Base-by-base conservation (phyloP, 1,140 invertebrate genomes). In the Polypedilum vanderplanki region DNA sequence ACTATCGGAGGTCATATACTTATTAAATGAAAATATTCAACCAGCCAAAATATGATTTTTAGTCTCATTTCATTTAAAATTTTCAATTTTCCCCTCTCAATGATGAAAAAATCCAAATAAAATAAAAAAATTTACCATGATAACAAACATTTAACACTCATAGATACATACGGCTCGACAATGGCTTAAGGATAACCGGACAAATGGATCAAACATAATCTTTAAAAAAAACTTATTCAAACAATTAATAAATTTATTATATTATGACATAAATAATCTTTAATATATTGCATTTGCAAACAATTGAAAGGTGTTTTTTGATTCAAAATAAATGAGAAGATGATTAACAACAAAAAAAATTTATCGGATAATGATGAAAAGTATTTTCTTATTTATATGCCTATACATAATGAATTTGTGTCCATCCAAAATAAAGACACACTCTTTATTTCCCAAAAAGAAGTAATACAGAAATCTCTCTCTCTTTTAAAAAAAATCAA, bases 251-350 rank as follows among this genome's bases (percentile, higher is more conserved):
- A 57, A 57, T 57, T 57, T 57, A 33, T 33, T 33, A 33, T 33
- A 33, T 33, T 33, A 33, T 57, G 4, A 57, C 7, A 57, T n/a
- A 57, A 57, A 57, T 57, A 57, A n/a, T 57, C 12, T n/a, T n/a
- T n/a, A 9, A 57, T n/a, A 57, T n/a, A n/a, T n/a, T n/a, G n/a
- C n/a, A n/a, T n/a, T n/a, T n/a, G n/a, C n/a, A 57, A 15, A 57
- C n/a, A 57, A 57, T 57, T n/a, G 46, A 57, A 57, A 57, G 46
- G 46, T 57, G 46, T 57, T 57, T 57, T 57, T 57, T 57, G 41
- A 46, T 33, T 46, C 41, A 57, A 57, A 57, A 57, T 12, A 57
- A 33, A 33, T 33, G 24, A 33, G 24, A 33, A 33, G 12, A 57
- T 15, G 10, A 12, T n/a, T 12, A 15, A 57, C 10, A 57, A 57